Percentiles rank a stretch among this genome's conserved stretches.
Evolutionary conservation across 2,888 invertebrate species (phyloP).

Genomic region (Odontothrips loti): DNA sequence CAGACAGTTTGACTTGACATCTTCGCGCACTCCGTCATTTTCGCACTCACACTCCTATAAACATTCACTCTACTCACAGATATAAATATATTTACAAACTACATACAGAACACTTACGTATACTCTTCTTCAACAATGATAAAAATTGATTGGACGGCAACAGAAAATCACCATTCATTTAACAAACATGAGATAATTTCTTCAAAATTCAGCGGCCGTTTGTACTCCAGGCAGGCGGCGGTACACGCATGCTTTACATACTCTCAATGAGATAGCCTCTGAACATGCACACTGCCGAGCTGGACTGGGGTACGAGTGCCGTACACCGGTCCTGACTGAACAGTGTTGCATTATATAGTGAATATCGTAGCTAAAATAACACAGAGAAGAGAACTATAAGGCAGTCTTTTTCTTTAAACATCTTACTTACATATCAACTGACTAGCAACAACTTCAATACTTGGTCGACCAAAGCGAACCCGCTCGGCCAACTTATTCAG

Average conservation of each 20-base stretch:
- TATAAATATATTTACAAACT: slow-evolving; percentile 24
- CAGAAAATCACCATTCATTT: neutral
- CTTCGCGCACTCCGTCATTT: neutral
- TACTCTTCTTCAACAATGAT: slow-evolving; percentile 23
- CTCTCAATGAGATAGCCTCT: neutral
- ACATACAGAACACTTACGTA: slow-evolving; percentile 20
- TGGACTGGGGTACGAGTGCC: neutral
- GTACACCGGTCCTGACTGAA: neutral
- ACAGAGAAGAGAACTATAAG: slow-evolving; percentile 40
- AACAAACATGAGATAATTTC: slow-evolving; percentile 18
- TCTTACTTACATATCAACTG: slow-evolving; percentile 17
- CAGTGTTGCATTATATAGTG: neutral
- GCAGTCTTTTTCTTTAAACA: slow-evolving; percentile 38
- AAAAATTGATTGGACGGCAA: neutral
- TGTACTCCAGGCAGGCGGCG: neutral
- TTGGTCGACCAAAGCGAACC: neutral
- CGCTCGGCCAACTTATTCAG: neutral
- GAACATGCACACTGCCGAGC: neutral
- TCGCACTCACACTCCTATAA: neutral
- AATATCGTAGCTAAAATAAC: slow-evolving; percentile 29
- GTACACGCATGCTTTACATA: neutral
- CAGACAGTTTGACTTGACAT: neutral
- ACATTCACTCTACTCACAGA: neutral
- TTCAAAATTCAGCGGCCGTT: neutral
- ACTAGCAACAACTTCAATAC: slow-evolving; percentile 27